Conservation (phyloP, 2,113 vertebrate genomes). For the Alligator mississippiensis region DNA sequence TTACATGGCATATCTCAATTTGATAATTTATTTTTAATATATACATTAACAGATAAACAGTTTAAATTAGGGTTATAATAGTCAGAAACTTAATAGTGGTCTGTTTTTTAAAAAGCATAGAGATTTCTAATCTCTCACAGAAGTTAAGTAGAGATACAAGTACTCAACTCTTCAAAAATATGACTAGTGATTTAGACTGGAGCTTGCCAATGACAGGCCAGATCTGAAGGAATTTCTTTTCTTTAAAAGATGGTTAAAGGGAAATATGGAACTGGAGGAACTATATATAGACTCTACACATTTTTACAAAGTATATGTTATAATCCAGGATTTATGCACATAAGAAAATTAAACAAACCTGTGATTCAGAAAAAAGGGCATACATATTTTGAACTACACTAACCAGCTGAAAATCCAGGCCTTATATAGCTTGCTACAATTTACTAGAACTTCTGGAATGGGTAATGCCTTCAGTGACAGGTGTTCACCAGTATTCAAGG, state of each 20-base stretch:
- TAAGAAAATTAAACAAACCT: neutral
- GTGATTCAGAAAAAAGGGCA: neutral
- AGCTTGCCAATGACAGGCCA: too few species aligned
- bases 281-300: neutral
- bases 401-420: too few species aligned
- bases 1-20: neutral
- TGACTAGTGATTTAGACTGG: neutral
- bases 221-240: neutral
- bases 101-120: neutral
- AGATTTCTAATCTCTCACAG: neutral
- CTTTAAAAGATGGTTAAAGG: neutral
- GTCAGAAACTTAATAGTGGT: neutral
- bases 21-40: neutral
- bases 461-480: neutral
- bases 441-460: neutral
- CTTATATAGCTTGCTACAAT: neutral
- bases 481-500: neutral
- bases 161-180: neutral
- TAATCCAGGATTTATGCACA: neutral
- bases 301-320: neutral
- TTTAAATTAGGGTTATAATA: neutral
- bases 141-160: neutral
- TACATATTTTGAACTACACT: neutral
- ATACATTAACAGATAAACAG: neutral
- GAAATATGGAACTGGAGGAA: neutral